Evolutionary conservation across 2,797 vertebrate genomes (phyloP).

Genomic region (Sebastes diaconus): DNA sequence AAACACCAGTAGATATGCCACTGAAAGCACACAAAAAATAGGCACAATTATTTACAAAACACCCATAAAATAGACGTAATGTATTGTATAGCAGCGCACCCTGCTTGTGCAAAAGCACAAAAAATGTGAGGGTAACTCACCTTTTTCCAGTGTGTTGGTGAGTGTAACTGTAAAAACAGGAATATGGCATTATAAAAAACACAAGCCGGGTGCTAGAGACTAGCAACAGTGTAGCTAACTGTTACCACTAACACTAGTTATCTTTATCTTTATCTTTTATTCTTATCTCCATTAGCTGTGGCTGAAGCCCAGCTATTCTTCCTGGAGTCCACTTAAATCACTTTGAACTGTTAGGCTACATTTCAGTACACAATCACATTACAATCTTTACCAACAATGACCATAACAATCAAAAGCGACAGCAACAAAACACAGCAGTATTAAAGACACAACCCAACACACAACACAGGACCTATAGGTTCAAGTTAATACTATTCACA

Average conservation of each 20-base stretch:
- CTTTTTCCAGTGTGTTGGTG: conserved; percentile 90
- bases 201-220: not conserved
- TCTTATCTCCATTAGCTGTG: too few species aligned
- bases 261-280: too few species aligned
- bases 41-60: not conserved
- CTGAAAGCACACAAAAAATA: conserved; percentile 76
- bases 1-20: conserved; percentile 91
- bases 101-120: not conserved
- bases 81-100: not conserved
- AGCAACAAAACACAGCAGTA: too few species aligned
- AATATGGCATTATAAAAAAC: not conserved
- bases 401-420: too few species aligned
- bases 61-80: not conserved
- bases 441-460: too few species aligned
- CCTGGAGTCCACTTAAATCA: too few species aligned
- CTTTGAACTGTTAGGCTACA: too few species aligned
- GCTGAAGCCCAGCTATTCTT: too few species aligned
- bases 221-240: not conserved
- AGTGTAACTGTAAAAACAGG: conserved; percentile 89
- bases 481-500: too few species aligned
- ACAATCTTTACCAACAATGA: too few species aligned
- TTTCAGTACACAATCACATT: rapidly evolving
- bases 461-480: too few species aligned
- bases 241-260: not conserved
- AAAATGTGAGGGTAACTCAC: conserved; percentile 71